phyloP scores from a whole-genome alignment of 2,888 invertebrate species.

The Ormyrus thymus region DNA sequence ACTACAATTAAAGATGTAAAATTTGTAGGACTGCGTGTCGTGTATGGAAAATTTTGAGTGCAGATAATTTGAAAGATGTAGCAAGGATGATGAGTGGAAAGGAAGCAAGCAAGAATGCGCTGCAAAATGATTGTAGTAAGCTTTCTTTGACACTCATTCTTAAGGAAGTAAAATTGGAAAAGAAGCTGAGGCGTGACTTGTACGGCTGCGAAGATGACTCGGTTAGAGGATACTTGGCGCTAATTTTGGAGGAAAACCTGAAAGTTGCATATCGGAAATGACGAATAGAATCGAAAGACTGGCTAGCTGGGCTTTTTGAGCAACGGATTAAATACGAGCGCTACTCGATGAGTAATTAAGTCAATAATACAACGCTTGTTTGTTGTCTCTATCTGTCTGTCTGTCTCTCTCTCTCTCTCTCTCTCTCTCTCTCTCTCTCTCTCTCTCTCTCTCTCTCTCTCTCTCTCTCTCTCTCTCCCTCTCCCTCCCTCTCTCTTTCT shows the following conservation, averaged over 20 bases:
- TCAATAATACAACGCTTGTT: constrained; percentile 50
- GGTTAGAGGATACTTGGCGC: too few species aligned
- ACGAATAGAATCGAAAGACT: neutral
- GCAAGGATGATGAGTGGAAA: too few species aligned
- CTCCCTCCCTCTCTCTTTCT: constrained; percentile 2
- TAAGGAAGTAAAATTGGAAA: neutral
- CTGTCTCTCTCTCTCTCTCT: constrained; percentile 16
- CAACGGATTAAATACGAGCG: constrained; percentile 29
- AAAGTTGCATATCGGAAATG: too few species aligned
- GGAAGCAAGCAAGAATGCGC: too few species aligned
- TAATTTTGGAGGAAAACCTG: too few species aligned
- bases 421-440: constrained; percentile 18
- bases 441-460: constrained; percentile 26
- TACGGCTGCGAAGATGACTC: neutral
- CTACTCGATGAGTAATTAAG: constrained; percentile 11
- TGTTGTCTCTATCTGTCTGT: constrained; percentile 45
- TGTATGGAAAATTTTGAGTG: too few species aligned
- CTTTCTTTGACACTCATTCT: too few species aligned
- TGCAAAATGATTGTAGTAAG: too few species aligned
- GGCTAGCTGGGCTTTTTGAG: neutral
- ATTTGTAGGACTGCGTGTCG: too few species aligned
- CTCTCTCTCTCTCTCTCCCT: constrained; percentile 5
- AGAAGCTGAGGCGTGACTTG: neutral
- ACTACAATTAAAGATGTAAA: too few species aligned
- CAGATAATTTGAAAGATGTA: too few species aligned